Base-by-base conservation (phyloP, 2,797 vertebrate species). In the Hyperoplus immaculatus region DNA sequence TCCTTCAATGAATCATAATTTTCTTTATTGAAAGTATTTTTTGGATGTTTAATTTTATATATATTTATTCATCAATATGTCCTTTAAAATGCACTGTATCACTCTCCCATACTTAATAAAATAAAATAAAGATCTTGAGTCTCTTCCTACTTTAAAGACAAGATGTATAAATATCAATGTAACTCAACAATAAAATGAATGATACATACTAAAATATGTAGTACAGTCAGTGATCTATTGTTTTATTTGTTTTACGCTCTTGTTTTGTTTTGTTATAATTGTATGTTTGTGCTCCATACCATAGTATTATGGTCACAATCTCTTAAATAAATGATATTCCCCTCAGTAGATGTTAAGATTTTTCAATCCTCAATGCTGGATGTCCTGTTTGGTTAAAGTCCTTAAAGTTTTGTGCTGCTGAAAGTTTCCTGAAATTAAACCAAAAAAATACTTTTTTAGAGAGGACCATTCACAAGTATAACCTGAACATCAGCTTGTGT, bases 351-450 rank as follows among this genome's bases (percentile, higher is more conserved):
- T 39, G 41, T 38, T 29, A 39, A 72, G 13, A 62, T 63, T 75
- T 38, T 29, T 78, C 64, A 62, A 59, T 78, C 59, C 5, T 71
- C 42, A 63, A 12, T 57, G 41, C 39, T 70, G 54, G 51, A 70
- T 60, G 9, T 54, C 38, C 15, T 47, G 6, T 77, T 67, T n/a
- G 38, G 2, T 8, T 59, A 39, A 50, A 63, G 49, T 51, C 51
- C 53, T 86, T 82, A 96, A 69, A 96, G 87, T 84, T 85, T 91
- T 13, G 94, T 95, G 84, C 66, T 87, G 78, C 8, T 69, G 50
- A 81, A 43, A 63, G 80, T 72, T 38, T 89, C 91, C 95, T 96
- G 89, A 73, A 95, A 95, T 78, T 8, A 87, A 62, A 91, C 14
- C 66, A 43, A 29, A 29, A 29, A 29, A 29, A 29, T 29, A 29